These are phyloP conservation scores for Apocrypta bakeri DNA, from an alignment of 1,140 invertebrate species.

Conservation along the genomic window DNA sequence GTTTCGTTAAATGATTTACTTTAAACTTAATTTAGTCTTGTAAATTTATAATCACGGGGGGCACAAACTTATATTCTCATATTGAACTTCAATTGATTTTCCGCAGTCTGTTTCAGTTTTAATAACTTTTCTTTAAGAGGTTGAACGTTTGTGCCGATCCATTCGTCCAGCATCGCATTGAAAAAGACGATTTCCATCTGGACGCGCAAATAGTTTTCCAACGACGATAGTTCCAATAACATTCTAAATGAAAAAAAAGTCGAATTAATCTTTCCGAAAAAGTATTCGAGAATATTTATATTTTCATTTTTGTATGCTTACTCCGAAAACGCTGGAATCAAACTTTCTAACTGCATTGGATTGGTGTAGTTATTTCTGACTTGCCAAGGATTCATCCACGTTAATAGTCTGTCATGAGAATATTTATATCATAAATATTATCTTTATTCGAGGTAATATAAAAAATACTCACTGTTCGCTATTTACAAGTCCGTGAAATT, in stretches of 20 bases:
- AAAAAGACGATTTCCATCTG: conserved; percentile 76
- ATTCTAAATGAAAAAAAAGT: conserved; percentile 70
- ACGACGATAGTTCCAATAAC: conserved; percentile 73
- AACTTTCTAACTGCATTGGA: conserved; percentile 79
- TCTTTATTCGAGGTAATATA: not conserved
- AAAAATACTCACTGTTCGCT: conserved; percentile 78
- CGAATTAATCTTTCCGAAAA: not conserved
- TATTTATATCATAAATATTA: not conserved
- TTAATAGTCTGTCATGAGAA: conserved; percentile 75
- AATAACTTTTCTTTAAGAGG: conserved; percentile 74
- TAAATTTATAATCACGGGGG: conserved; percentile 22
- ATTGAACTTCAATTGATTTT: conserved; percentile 73
- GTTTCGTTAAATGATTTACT: not conserved
- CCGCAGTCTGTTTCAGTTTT: conserved; percentile 74
- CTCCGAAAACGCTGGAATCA: conserved; percentile 76
- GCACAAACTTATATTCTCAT: conserved; percentile 56
- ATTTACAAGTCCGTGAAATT: conserved; percentile 74
- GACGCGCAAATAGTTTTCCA: conserved; percentile 75
- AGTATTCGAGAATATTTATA: conserved; percentile 8
- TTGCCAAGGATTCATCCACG: conserved; percentile 84
- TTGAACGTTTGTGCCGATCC: conserved; percentile 75
- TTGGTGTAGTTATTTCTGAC: conserved; percentile 79
- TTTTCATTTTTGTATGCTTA: conserved; percentile 62
- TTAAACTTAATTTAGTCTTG: conserved; percentile 5
- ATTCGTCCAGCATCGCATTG: conserved; percentile 75